Percentiles rank a stretch among this genome's conserved stretches.
Evolutionary conservation across 2,888 invertebrate genomes (phyloP).

Genomic region (Imbricaverruca yamaguchii): DNA sequence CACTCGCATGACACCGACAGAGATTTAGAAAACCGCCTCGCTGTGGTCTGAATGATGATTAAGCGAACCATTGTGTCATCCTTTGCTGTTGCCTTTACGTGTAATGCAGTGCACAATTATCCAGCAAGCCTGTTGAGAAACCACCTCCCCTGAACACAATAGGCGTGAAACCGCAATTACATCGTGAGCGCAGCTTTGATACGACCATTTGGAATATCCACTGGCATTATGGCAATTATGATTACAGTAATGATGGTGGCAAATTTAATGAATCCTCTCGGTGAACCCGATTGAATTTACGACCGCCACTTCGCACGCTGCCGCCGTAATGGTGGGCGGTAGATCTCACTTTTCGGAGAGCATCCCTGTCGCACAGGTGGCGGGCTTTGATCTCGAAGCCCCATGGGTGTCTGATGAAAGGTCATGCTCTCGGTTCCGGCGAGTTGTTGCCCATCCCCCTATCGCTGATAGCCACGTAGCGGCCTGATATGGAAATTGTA

Average conservation of each 20-base stretch:
- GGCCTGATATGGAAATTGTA: not conserved
- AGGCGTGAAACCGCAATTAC: not conserved
- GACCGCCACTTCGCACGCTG: not conserved
- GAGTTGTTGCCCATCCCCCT: not conserved
- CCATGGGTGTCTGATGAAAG: no score
- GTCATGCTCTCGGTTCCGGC: not conserved
- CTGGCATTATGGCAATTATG: constrained; percentile 7
- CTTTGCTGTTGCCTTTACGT: not conserved
- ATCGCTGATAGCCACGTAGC: not conserved
- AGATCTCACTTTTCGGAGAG: no score
- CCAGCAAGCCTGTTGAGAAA: not conserved
- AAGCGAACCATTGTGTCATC: constrained; percentile 6
- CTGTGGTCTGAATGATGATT: not conserved
- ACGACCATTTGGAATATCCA: not conserved
- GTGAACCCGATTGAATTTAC: not conserved
- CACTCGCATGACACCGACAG: not conserved
- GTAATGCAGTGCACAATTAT: not conserved
- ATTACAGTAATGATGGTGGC: not conserved
- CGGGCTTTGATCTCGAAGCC: no score
- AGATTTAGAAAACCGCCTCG: not conserved
- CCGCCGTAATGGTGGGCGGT: not conserved
- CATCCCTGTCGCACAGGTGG: no score
- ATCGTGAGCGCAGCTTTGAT: not conserved
- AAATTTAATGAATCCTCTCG: not conserved
- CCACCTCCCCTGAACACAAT: not conserved